Conservation (phyloP, 2,113 vertebrate species). For the Marmota flaviventris region DNA sequence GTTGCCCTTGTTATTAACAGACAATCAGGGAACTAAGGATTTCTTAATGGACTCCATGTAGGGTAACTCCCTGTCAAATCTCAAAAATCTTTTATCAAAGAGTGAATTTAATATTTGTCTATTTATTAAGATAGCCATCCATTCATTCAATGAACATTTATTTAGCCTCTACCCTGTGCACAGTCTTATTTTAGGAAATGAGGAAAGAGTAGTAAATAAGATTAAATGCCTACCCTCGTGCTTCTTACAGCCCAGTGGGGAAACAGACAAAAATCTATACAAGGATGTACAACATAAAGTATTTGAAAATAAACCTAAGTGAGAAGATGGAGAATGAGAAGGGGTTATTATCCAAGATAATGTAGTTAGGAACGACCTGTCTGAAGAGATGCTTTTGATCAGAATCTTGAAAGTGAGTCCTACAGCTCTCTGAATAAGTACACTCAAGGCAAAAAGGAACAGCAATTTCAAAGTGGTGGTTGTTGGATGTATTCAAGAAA, state of each 20-base stretch:
- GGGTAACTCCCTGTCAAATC: background rate
- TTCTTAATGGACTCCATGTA: slow-evolving; percentile 27
- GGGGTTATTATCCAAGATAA: background rate
- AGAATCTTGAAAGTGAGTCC: background rate
- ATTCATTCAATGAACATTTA: slow-evolving; percentile 23
- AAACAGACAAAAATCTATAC: background rate
- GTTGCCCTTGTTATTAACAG: background rate
- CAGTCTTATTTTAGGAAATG: slow-evolving; percentile 9
- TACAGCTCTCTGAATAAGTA: background rate
- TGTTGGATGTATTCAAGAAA: background rate
- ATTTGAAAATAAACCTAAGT: slow-evolving; percentile 13
- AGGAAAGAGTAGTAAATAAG: background rate
- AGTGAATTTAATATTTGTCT: background rate
- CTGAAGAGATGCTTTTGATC: background rate
- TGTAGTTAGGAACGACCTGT: background rate
- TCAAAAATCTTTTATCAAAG: background rate
- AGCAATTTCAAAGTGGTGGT: background rate
- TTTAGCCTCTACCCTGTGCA: background rate
- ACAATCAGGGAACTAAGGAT: background rate
- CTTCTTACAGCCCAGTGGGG: background rate
- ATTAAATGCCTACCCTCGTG: background rate
- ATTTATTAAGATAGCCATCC: background rate
- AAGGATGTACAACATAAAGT: background rate
- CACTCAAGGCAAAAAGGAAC: background rate
- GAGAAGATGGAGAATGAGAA: slow-evolving; percentile 10